Percentiles rank a stretch among this genome's conserved stretches.
Conservation (phyloP, 2,888 invertebrate species). For the Gisinianus flammeolus region DNA sequence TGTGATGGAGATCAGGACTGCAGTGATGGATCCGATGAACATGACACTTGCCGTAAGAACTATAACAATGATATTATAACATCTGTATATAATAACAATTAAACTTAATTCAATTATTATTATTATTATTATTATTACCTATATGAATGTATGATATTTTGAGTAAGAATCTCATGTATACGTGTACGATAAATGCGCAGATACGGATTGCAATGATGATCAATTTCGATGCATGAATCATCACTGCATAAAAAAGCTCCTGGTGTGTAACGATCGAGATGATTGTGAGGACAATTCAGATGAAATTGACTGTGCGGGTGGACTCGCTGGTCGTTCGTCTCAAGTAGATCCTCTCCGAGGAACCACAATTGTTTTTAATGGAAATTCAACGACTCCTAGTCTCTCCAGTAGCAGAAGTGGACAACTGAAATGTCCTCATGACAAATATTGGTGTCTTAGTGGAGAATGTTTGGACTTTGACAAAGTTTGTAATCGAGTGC, state of each 20-base stretch:
- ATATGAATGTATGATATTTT: not conserved
- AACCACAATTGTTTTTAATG: slow-evolving; percentile 9
- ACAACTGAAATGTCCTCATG: not conserved
- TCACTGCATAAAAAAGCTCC: slow-evolving; percentile 48
- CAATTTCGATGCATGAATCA: slow-evolving; percentile 47
- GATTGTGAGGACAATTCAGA: slow-evolving; percentile 57
- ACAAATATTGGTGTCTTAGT: slow-evolving; percentile 37
- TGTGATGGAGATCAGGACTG: slow-evolving; percentile 62
- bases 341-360: not conserved
- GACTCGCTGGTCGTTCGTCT: not conserved
- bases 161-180: not conserved
- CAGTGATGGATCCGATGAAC: slow-evolving; percentile 63
- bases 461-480: slow-evolving; percentile 64
- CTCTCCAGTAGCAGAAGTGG: slow-evolving; percentile 6
- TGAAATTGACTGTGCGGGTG: slow-evolving; percentile 45
- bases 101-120: not conserved
- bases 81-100: too few species aligned
- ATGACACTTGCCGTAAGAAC: slow-evolving; percentile 41
- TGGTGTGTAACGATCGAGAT: slow-evolving; percentile 51
- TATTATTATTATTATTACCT: not conserved
- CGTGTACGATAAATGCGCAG: not conserved
- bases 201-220: slow-evolving; percentile 29
- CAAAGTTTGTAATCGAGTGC: slow-evolving; percentile 66
- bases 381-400: slow-evolving; percentile 22
- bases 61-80: too few species aligned